Base-by-base conservation (phyloP, 2,888 invertebrate genomes). In the Pherbina coryleti region DNA sequence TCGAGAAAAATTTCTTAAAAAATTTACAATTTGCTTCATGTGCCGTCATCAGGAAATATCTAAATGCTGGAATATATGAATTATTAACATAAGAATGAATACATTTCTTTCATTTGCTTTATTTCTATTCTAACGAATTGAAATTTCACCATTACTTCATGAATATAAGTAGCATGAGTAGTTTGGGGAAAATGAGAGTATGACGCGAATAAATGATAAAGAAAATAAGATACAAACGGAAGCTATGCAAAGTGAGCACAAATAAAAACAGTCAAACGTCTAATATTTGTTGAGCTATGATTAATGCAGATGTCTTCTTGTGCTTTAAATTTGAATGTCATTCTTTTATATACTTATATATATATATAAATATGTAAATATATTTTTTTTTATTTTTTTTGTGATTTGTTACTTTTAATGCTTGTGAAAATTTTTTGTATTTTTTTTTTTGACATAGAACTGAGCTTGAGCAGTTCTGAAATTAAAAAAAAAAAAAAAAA, bases 211-310 rank as follows among this genome's bases (percentile, higher is more conserved):
- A 60, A 19, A 60, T 60, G 11, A 25, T 60, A 60, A 60, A 28
- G 60, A 19, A 60, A 8, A 60, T n/a, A 28, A 60, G 28, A 14
- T 8, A 25, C 11, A 60, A 60, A 11, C 19, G 55, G 55, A 55
- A 55, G 19, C 22, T 19, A 19, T 11, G 7, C 5, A 28, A 25
- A 14, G 14, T 44, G 44, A 44, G 44, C 64, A 31, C 22, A 57
- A 25, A 60, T 22, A 76, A 25, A 55, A 37, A 76, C 82, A 74
- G 78, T 79, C 83, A 82, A 86, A 84, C 84, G 84, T 84, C 85
- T 85, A 85, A 86, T 86, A 86, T 86, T 86, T 86, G 81, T 81
- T 83, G 83, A 85, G 84, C 84, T 85, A 85, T 86, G 86, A 85
- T 86, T 85, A 86, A 86, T 86, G 86, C 85, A 86, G 82, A 83